Base-by-base conservation (phyloP, 2,888 invertebrate species). In the Parthenolecanium corni region DNA sequence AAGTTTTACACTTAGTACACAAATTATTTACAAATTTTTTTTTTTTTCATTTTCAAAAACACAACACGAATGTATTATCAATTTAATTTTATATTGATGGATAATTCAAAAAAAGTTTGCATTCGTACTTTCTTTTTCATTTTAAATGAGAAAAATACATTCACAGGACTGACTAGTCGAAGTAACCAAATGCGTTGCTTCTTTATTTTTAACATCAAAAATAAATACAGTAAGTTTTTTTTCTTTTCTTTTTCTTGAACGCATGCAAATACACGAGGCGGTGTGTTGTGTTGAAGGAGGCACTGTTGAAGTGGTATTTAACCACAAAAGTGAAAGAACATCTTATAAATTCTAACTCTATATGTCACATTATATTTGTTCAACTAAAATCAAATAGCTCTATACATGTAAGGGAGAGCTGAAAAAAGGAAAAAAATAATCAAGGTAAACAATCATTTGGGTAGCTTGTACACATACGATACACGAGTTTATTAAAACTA, bases 241-340 rank as follows among this genome's bases (percentile, higher is more conserved):
- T 16, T 18, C 9, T 44, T 14, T 20, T 16, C n/a, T 16, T 16
- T 20, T 44, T 44, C 9, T 9, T n/a, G n/a, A 14, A 18, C 46
- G 46, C 18, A 18, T 44, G 20, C 20, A 20, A n/a, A 2, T 18
- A 40, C 38, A 57, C 47, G n/a, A 47, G 58, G 31, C 31, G 11
- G 31, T 58, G 58, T 58, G 58, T 58, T 58, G 58, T 58, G 58
- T 58, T 58, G 31, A 36, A 31, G 47, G 47, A 58, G 58, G 58
- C 58, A 58, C 58, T 58, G 58, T 20, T n/a, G 49, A 58, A 58
- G 49, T 47, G 38, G 49, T 49, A 51, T 47, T 49, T 36, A 58
- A 49, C 58, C 47, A 58, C 56, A 56, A 44, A 56, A n/a, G 46
- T 56, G 56, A 56, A 25, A 56, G 12, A 20, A 46, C 44, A 46